Percentiles rank a stretch among this genome's conserved stretches.
These are phyloP conservation scores for Drosophila ficusphila DNA, from an alignment of 1,140 invertebrate genomes.

Conservation along the genomic window DNA sequence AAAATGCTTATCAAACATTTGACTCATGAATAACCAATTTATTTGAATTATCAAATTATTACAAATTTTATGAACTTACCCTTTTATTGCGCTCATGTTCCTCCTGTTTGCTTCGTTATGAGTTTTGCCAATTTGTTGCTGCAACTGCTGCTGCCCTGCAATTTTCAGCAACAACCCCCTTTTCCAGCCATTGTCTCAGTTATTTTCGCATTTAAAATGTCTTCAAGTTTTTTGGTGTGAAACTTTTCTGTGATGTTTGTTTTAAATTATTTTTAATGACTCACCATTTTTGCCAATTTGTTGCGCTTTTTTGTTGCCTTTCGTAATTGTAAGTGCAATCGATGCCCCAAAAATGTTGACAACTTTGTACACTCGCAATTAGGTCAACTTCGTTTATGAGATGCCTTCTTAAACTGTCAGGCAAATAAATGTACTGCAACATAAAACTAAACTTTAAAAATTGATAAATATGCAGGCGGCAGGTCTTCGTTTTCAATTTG, in stretches of 20 bases:
- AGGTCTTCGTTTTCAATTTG: slow-evolving; percentile 58
- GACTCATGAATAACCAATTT: background rate
- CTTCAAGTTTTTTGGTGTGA: slow-evolving; percentile 36
- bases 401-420: slow-evolving; percentile 5
- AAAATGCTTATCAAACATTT: too few species aligned
- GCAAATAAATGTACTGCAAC: background rate
- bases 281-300: slow-evolving; percentile 52
- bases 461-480: slow-evolving; percentile 25
- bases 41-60: background rate
- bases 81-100: background rate
- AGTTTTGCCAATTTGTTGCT: slow-evolving; percentile 53
- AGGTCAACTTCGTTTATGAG: slow-evolving; percentile 5
- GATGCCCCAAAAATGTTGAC: slow-evolving; percentile 20
- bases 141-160: slow-evolving; percentile 21
- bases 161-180: slow-evolving; percentile 12
- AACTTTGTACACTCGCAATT: slow-evolving; percentile 13
- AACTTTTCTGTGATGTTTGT: slow-evolving; percentile 53
- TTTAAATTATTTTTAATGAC: slow-evolving; percentile 73
- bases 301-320: slow-evolving; percentile 31
- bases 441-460: slow-evolving; percentile 4
- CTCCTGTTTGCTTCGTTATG: slow-evolving; percentile 56
- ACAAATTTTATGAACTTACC: background rate
- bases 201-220: slow-evolving; percentile 39
- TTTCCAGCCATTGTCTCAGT: slow-evolving; percentile 14
- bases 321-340: slow-evolving; percentile 26